Evolutionary conservation across 2,113 vertebrate species (phyloP).

Genomic region (Lepus europaeus): DNA sequence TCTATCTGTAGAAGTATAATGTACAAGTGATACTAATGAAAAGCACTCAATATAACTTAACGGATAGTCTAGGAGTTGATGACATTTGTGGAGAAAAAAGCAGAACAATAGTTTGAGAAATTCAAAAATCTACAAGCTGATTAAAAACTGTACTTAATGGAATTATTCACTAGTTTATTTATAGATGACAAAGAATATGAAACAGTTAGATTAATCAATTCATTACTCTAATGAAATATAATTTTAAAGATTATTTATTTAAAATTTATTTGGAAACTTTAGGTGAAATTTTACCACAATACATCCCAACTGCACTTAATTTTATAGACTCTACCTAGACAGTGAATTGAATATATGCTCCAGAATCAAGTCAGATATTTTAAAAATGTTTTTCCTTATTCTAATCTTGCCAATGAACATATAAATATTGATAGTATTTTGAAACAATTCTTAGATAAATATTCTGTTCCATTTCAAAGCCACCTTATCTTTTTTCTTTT

Average conservation of each 20-base stretch:
- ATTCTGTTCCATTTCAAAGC: background rate
- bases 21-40: conserved; percentile 20
- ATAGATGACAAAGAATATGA: conserved; percentile 49
- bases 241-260: conserved; percentile 68
- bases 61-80: background rate
- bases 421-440: background rate
- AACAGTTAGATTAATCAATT: background rate
- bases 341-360: background rate
- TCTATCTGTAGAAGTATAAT: background rate
- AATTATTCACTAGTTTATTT: conserved; percentile 80
- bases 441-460: conserved; percentile 16
- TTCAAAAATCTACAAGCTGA: conserved; percentile 82
- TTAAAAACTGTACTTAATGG: conserved; percentile 75
- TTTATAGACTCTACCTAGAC: background rate
- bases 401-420: background rate
- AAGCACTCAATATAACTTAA: conserved; percentile 69
- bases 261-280: background rate
- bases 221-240: conserved; percentile 80
- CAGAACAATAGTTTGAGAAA: conserved; percentile 67
- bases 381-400: background rate
- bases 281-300: background rate
- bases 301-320: background rate
- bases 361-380: conserved; percentile 29
- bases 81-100: conserved; percentile 73
- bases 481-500: background rate